Percentiles rank a stretch among this genome's conserved stretches.
Conservation (phyloP, 2,113 vertebrate species). For the Sciurus niger region DNA sequence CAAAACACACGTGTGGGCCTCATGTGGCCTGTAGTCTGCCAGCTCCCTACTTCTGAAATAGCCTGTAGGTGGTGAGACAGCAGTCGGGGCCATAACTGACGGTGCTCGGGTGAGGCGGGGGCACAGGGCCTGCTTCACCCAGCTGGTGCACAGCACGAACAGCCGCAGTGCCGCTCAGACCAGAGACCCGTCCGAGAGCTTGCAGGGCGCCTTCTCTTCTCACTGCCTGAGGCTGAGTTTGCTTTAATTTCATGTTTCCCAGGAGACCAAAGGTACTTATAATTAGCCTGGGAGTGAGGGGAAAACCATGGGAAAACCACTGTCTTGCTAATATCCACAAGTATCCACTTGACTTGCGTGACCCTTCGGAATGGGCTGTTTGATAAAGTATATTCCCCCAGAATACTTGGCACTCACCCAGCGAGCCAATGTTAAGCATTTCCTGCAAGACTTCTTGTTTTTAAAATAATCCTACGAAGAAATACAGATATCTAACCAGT, state of each 20-base stretch:
- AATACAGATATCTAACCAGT: slow-evolving; percentile 63
- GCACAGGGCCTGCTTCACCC: neutral
- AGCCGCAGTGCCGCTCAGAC: neutral
- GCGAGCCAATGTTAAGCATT: slow-evolving; percentile 71
- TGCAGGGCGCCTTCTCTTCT: accelerated
- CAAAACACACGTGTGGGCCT: slow-evolving; percentile 68
- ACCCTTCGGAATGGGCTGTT: slow-evolving; percentile 78
- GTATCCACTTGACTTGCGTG: slow-evolving; percentile 83
- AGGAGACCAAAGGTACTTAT: slow-evolving; percentile 65
- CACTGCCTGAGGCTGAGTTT: neutral
- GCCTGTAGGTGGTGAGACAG: slow-evolving; percentile 18
- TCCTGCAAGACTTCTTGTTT: slow-evolving; percentile 80
- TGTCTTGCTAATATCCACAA: slow-evolving; percentile 84
- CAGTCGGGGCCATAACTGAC: neutral
- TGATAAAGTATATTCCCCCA: slow-evolving; percentile 82
- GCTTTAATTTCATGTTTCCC: slow-evolving; percentile 78
- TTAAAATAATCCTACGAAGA: slow-evolving; percentile 67
- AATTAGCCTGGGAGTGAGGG: slow-evolving; percentile 73
- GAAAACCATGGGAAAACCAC: slow-evolving; percentile 84
- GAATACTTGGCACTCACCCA: slow-evolving; percentile 80
- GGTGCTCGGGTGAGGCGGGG: neutral
- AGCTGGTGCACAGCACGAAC: no score
- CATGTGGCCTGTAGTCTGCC: slow-evolving; percentile 62
- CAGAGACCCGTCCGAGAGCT: neutral
- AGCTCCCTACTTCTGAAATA: slow-evolving; percentile 52